Conservation (phyloP, 2,113 vertebrate genomes). For the Tyrannus savana region DNA sequence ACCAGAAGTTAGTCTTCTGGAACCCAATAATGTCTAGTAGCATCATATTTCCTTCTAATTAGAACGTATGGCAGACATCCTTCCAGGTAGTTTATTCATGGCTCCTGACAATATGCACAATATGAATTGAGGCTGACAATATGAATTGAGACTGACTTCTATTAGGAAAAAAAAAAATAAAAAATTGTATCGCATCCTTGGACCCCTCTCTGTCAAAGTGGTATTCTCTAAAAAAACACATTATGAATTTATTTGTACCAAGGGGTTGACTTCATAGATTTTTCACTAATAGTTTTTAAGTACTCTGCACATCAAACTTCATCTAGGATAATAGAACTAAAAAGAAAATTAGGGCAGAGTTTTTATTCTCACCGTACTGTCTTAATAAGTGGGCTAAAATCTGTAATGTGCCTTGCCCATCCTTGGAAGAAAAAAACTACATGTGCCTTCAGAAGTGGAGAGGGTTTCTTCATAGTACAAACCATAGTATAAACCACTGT, state of each 20-base stretch:
- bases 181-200: neutral
- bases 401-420: fast-evolving
- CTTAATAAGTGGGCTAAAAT: neutral
- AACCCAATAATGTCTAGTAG: conserved; percentile 38
- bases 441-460: neutral
- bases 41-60: conserved; percentile 52
- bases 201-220: neutral
- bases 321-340: neutral
- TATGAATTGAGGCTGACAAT: conserved; percentile 1
- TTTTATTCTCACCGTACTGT: neutral
- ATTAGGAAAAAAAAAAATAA: neutral
- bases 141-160: conserved; percentile 5
- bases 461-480: neutral
- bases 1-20: conserved; percentile 46
- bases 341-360: neutral
- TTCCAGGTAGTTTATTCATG: conserved; percentile 51
- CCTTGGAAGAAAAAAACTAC: neutral
- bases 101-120: conserved; percentile 25
- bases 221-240: neutral
- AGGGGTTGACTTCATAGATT: neutral
- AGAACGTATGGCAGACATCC: conserved; percentile 47
- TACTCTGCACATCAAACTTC: neutral
- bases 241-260: neutral
- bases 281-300: neutral
- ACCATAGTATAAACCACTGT: neutral